Evolutionary conservation across 2,797 vertebrate genomes (phyloP).

Genomic region (Chloroceryle inda): DNA sequence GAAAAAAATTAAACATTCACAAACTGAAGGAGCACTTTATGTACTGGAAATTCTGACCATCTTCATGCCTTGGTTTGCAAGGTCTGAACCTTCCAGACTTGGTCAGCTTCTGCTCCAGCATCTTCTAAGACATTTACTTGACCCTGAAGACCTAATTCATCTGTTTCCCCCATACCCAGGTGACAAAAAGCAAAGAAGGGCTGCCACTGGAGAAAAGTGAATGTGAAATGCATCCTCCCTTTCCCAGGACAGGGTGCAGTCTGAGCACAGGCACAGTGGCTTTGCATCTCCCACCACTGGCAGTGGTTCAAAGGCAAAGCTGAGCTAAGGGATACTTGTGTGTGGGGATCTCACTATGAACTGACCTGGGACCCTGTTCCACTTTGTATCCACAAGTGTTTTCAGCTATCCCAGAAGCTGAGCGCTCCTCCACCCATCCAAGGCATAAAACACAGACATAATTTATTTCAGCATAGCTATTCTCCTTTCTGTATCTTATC

Average conservation of each 20-base stretch:
- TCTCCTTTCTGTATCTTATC: neutral
- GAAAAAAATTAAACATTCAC: neutral
- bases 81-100: neutral
- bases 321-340: neutral
- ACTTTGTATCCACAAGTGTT: neutral
- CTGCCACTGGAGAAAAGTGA: neutral
- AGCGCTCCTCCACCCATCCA: neutral
- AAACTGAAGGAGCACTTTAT: neutral
- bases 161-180: neutral
- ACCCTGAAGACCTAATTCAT: neutral
- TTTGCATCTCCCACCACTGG: neutral
- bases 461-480: neutral
- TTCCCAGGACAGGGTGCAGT: neutral
- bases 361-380: neutral
- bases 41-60: neutral
- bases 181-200: neutral
- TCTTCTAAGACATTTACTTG: neutral
- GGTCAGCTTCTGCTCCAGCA: neutral
- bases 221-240: neutral
- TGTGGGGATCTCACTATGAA: rapidly evolving
- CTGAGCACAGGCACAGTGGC: neutral
- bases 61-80: neutral
- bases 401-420: neutral
- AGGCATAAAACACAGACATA: neutral
- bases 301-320: neutral